Evolutionary conservation across 2,888 invertebrate species (phyloP).

Genomic region (Pollenia amentaria): DNA sequence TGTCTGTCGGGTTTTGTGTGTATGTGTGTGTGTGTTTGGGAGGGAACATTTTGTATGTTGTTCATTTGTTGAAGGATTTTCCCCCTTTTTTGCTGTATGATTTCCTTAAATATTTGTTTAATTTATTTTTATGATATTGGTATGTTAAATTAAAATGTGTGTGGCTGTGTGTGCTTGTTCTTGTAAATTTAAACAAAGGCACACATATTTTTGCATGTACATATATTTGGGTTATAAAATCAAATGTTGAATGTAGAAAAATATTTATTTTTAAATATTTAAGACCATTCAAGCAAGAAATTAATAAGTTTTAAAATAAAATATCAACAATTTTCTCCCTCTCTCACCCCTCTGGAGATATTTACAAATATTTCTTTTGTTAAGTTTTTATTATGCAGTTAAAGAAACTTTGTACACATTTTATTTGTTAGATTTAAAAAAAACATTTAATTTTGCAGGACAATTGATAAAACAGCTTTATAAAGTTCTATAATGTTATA

Average conservation of each 20-base stretch:
- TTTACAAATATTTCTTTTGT: too few relatives aligned
- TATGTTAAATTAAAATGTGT: conserved; percentile 19
- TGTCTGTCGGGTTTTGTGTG: neutral
- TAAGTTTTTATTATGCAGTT: neutral
- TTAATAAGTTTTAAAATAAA: conserved; percentile 9
- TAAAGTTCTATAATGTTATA: too few relatives aligned
- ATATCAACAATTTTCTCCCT: neutral
- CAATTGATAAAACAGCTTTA: too few relatives aligned
- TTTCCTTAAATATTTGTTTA: conserved; percentile 40
- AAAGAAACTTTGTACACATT: neutral
- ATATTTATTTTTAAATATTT: neutral
- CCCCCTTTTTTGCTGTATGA: conserved; percentile 4
- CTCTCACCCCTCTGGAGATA: too few relatives aligned
- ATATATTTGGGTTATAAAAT: conserved; percentile 22
- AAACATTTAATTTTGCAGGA: too few relatives aligned
- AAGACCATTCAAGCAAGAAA: neutral
- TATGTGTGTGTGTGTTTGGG: neutral
- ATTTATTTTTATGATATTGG: conserved; percentile 16
- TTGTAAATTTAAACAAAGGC: too few relatives aligned
- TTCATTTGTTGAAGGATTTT: conserved; percentile 15
- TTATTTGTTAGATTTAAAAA: too few relatives aligned
- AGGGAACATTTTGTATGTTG: conserved; percentile 4
- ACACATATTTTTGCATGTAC: conserved; percentile 21
- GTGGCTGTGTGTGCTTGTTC: neutral
- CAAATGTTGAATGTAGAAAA: neutral